phyloP scores from a whole-genome alignment of 2,797 vertebrate genomes.

The Pitangus sulphuratus region DNA sequence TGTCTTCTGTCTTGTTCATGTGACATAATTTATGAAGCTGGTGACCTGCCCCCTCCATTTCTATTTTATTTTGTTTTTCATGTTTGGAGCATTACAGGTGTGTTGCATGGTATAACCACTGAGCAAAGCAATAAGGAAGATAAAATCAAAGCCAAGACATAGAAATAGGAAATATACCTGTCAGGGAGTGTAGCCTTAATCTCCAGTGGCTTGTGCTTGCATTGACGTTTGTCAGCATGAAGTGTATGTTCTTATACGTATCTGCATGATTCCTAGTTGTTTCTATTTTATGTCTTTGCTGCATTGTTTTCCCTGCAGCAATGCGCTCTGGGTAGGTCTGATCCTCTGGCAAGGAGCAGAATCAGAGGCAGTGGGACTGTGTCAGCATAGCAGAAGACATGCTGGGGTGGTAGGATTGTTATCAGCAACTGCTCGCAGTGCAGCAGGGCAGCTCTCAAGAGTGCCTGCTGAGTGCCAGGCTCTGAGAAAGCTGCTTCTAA shows the following conservation, averaged over 20 bases:
- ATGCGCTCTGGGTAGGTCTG: not conserved
- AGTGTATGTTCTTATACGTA: not conserved
- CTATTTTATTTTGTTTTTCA: not conserved
- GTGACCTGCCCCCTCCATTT: not conserved
- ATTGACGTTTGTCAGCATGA: not conserved
- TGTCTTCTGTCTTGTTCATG: not conserved
- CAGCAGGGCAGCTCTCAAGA: not conserved
- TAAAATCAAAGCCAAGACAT: not conserved
- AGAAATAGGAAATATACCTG: not conserved
- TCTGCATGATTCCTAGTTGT: not conserved
- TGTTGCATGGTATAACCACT: not conserved
- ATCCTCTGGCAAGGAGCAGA: not conserved
- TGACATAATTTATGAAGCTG: not conserved
- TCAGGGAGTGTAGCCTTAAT: not conserved
- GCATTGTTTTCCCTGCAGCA: not conserved
- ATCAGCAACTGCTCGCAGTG: not conserved
- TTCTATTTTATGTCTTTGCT: not conserved
- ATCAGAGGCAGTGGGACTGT: not conserved
- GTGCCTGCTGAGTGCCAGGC: not conserved
- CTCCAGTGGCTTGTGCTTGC: not conserved
- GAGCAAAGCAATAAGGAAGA: not conserved
- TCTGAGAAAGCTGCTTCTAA: not conserved
- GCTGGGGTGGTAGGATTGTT: not conserved
- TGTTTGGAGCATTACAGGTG: rapidly evolving
- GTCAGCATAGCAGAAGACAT: not conserved